phyloP scores from a whole-genome alignment of 2,797 vertebrate species.

The Pangasius larnaudii region DNA sequence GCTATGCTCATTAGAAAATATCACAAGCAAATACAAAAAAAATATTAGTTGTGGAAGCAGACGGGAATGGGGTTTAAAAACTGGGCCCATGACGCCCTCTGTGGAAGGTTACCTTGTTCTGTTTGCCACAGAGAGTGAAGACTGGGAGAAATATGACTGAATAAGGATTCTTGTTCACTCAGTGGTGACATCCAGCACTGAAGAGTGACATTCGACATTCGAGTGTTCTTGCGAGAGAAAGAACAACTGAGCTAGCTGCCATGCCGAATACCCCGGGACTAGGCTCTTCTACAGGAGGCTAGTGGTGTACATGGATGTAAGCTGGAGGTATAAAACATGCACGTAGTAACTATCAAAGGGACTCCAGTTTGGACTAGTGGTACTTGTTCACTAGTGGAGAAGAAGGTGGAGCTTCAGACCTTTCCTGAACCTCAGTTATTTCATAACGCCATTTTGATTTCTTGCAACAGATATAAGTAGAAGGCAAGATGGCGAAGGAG shows the following conservation, averaged over 20 bases:
- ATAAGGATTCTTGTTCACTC: no score
- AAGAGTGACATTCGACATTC: background rate
- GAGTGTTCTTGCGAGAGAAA: background rate
- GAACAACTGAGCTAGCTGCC: no score
- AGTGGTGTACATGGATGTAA: background rate
- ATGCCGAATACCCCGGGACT: background rate
- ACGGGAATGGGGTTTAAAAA: no score
- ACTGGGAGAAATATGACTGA: background rate
- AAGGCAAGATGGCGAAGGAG: background rate
- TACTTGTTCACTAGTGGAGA: background rate
- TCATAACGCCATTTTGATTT: background rate
- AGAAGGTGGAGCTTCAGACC: background rate
- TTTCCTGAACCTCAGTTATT: background rate
- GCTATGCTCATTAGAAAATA: no score
- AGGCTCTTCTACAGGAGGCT: background rate
- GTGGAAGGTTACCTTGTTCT: no score
- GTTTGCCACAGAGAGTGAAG: no score
- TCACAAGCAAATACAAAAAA: no score
- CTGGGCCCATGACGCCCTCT: no score
- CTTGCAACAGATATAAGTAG: background rate
- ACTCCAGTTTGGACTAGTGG: background rate
- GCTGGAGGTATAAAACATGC: background rate
- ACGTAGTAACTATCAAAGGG: background rate
- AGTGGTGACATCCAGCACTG: no score
- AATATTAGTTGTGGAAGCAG: no score